A percentile compares a stretch with the other conserved stretches of the same genome.
Conservation (phyloP, 2,113 vertebrate species). For the Fregata magnificens region DNA sequence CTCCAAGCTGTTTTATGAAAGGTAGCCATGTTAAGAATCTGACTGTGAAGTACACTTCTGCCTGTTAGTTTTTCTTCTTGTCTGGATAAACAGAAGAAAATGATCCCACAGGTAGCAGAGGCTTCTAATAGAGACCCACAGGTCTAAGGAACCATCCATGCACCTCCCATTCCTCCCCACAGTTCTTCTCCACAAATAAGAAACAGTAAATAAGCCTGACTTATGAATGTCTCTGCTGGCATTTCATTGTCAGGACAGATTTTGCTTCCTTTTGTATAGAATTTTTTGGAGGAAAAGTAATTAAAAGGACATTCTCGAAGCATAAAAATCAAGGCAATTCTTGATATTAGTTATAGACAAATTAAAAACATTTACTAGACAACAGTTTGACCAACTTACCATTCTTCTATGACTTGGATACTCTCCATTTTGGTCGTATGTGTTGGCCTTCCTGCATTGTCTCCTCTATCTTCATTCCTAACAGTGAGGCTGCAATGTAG, state of each 20-base stretch:
- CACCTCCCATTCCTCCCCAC: not conserved
- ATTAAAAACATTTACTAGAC: not conserved
- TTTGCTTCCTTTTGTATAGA: not conserved
- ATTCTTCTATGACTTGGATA: conserved; percentile 79
- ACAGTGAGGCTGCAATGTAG: conserved; percentile 85
- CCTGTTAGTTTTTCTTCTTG: not conserved
- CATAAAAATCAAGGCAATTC: not conserved
- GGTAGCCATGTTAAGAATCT: not conserved
- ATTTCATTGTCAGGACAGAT: not conserved
- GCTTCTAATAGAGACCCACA: not conserved
- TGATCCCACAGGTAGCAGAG: not conserved
- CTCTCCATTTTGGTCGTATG: conserved; percentile 81
- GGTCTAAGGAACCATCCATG: not conserved
- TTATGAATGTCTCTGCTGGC: not conserved
- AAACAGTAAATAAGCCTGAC: not conserved
- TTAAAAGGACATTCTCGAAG: not conserved
- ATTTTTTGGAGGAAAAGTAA: not conserved
- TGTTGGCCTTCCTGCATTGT: conserved; percentile 69
- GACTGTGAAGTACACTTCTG: not conserved
- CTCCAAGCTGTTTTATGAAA: not conserved
- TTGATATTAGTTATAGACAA: not conserved
- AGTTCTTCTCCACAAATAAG: not conserved
- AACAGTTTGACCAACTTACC: conserved; percentile 67
- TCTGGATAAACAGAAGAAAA: not conserved
- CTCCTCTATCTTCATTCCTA: conserved; percentile 85